Evolutionary conservation across 2,888 invertebrate genomes (phyloP), one percentile per base, ranked within the genome.

Genomic region (Leucozona laternaria): DNA sequence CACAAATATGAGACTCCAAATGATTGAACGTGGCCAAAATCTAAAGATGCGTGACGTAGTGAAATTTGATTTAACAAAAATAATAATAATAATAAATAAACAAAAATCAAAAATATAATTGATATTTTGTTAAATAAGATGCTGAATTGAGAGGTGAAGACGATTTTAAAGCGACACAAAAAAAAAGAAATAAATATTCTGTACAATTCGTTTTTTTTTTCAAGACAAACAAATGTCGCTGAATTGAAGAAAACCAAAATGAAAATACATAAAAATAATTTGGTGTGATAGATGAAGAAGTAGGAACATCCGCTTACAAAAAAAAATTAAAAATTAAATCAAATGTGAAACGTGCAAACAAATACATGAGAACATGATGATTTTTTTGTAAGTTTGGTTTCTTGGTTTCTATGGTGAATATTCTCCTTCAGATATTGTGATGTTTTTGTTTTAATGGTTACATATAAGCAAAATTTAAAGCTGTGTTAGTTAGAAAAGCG

Each of bases 1-100:
- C 81, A 90, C 80, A 73, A 89, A 75, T 73, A 88, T 87, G 60
- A 89, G 86, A 72, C 88, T 89, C 89, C 89, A 89, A 71, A 90
- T 82, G 71, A 90, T 80, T 83, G 76, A 83, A 87, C 89, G 89
- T 88, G 83, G 83, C 90, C 89, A 90, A 85, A 89, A 90, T 88
- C 90, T 89, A 88, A 20, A 86, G 13, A 83, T 73, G 77, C 50
- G 64, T 76, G 71, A 17, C 17, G 43, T 48, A 40, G 40, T 76
- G 66, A 53, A 60, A 31, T 58, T 53, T 31, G 43, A 13, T 53
- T 50, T 25, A 13, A 31, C 37, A 31, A 72, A 80, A 77, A 53
- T 25, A 22, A 60, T 11, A 68, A 72, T 58, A 48, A 68, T 22
- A 60, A 78, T 37, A 79, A 43, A 3, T 2, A 31, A 68, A 70